These are phyloP conservation scores for Hydractinia symbiolongicarpus DNA, from an alignment of 30 jellyfish, hydroid and myxozoan species.

Conservation along the genomic window DNA sequence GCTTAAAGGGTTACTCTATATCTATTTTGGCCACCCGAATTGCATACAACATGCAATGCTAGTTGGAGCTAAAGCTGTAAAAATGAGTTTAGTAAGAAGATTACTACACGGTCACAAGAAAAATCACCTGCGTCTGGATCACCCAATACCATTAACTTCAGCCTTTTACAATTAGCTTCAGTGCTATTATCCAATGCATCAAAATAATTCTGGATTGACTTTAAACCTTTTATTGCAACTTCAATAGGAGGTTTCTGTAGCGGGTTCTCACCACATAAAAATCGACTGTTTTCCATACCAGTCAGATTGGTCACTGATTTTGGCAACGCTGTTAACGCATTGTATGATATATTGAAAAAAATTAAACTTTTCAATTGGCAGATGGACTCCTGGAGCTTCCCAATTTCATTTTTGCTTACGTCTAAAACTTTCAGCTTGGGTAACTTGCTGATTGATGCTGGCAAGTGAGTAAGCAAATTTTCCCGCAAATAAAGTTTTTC, in stretches of 20 bases:
- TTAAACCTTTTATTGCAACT: conserved; percentile 56
- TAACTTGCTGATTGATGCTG: conserved; percentile 31
- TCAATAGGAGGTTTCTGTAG: conserved; percentile 80
- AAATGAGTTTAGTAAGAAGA: no score
- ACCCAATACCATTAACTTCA: conserved; percentile 68
- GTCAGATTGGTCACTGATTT: conserved; percentile 41
- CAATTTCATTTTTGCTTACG: conserved; percentile 45
- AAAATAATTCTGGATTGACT: conserved; percentile 57
- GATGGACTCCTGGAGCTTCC: conserved; percentile 48
- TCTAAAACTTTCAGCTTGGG: conserved; percentile 32
- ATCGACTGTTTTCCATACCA: conserved; percentile 31
- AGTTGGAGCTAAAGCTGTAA: no score
- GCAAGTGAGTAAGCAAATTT: conserved; percentile 37
- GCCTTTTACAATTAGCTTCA: conserved; percentile 43
- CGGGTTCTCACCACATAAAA: conserved; percentile 54
- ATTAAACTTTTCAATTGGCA: conserved; percentile 39
- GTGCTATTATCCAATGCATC: conserved; percentile 35
- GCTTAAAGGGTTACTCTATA: no score
- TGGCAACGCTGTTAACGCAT: conserved; percentile 67
- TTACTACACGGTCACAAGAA: no score
- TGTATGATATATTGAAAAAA: conserved; percentile 38
- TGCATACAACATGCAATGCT: no score
- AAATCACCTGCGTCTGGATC: conserved; percentile 64
- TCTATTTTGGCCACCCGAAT: no score
- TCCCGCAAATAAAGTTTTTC: conserved; percentile 46